These are phyloP conservation scores for Epizoanthus ramosus DNA, from an alignment of 92 coral and sea anemone species.

Conservation along the genomic window DNA sequence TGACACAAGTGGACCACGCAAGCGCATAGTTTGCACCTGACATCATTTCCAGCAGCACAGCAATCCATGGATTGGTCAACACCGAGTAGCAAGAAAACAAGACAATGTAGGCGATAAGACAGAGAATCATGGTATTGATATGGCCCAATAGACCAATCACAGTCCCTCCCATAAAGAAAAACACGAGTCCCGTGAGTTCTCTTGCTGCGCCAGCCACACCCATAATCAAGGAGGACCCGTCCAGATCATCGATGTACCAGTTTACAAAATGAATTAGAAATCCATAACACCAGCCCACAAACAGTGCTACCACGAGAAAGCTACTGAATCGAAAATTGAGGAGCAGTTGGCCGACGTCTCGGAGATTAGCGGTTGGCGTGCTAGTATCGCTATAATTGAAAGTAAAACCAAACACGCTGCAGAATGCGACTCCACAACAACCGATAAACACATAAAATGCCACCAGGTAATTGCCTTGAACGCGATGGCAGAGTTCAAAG, in stretches of 20 bases:
- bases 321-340: conserved; percentile 47
- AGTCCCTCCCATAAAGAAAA: conserved; percentile 57
- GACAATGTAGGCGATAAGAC: conserved; percentile 58
- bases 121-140: conserved; percentile 46
- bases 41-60: conserved; percentile 61
- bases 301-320: conserved; percentile 55
- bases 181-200: conserved; percentile 54
- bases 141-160: conserved; percentile 63
- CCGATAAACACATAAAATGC: conserved; percentile 70
- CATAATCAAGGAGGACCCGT: conserved; percentile 59
- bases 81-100: conserved; percentile 61
- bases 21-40: conserved; percentile 68
- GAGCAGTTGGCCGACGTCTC: conserved; percentile 48
- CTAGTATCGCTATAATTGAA: conserved; percentile 54
- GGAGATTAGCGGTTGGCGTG: conserved; percentile 20
- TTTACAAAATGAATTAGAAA: conserved; percentile 67
- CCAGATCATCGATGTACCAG: conserved; percentile 82
- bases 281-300: conserved; percentile 59
- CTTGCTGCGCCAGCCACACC: conserved; percentile 70
- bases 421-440: conserved; percentile 64
- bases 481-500: conserved; percentile 41
- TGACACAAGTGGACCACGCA: conserved; percentile 73
- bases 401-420: conserved; percentile 65
- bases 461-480: conserved; percentile 36
- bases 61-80: conserved; percentile 56